Conservation (phyloP, 2,888 invertebrate species). For the Cryptocheilus praepositus region DNA sequence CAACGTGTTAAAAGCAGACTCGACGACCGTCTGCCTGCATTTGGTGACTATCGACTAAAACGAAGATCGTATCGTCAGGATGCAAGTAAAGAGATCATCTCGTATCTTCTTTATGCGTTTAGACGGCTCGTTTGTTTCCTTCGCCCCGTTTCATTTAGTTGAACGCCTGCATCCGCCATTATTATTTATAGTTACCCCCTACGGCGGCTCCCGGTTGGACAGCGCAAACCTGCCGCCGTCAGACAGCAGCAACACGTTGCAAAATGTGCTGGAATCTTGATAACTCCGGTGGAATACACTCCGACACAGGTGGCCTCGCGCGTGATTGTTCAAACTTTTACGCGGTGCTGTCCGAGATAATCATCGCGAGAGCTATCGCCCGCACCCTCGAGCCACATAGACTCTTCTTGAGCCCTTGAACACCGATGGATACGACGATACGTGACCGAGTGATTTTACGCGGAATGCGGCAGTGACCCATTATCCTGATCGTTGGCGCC, state of each 20-base stretch:
- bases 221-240: slow-evolving; percentile 27
- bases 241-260: slow-evolving; percentile 7
- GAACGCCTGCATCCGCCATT: slow-evolving; percentile 5
- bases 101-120: no score
- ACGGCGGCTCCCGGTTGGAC: slow-evolving; percentile 40
- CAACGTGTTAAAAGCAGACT: no score
- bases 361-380: slow-evolving; percentile 27
- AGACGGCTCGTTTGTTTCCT: no score
- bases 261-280: slow-evolving; percentile 53
- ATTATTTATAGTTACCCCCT: slow-evolving; percentile 11
- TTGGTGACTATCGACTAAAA: no score
- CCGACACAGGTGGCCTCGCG: slow-evolving; percentile 24
- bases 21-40: no score
- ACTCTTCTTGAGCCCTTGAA: slow-evolving; percentile 21
- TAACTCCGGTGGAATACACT: slow-evolving; percentile 31
- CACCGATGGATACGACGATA: slow-evolving; percentile 17
- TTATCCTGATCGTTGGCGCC: no score
- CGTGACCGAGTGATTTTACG: neutral
- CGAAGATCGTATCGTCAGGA: no score
- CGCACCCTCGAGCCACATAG: slow-evolving; percentile 4
- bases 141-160: no score
- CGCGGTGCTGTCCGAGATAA: slow-evolving; percentile 26
- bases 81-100: no score
- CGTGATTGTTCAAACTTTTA: slow-evolving; percentile 40
- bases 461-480: no score